Percentiles rank a stretch among this genome's conserved stretches.
These are phyloP conservation scores for Noctua janthe DNA, from an alignment of 2,888 invertebrate species.

Conservation along the genomic window DNA sequence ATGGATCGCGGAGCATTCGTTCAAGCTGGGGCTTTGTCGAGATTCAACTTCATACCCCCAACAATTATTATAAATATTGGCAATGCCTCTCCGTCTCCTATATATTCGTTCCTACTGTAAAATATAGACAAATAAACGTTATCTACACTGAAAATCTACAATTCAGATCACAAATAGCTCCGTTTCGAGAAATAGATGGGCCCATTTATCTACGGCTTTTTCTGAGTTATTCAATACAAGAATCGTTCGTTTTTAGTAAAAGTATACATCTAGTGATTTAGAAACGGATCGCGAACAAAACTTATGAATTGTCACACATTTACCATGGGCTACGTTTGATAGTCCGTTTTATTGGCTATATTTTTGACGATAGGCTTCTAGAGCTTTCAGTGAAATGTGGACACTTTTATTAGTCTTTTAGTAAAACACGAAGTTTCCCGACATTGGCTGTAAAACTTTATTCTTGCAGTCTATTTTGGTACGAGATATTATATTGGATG, in stretches of 20 bases:
- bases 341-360: slow-evolving; percentile 56
- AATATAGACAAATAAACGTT: slow-evolving; percentile 60
- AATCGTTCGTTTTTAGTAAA: slow-evolving; percentile 60
- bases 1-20: slow-evolving; percentile 72
- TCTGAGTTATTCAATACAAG: slow-evolving; percentile 67
- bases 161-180: slow-evolving; percentile 67
- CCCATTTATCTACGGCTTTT: slow-evolving; percentile 65
- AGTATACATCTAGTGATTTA: slow-evolving; percentile 62
- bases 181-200: slow-evolving; percentile 65
- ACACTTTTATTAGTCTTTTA: slow-evolving; percentile 59
- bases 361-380: slow-evolving; percentile 55
- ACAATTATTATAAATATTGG: slow-evolving; percentile 69
- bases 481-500: slow-evolving; percentile 23
- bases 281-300: slow-evolving; percentile 60
- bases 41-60: slow-evolving; percentile 62
- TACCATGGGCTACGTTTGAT: slow-evolving; percentile 61
- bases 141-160: slow-evolving; percentile 66
- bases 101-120: slow-evolving; percentile 51
- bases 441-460: slow-evolving; percentile 52
- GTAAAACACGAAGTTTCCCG: slow-evolving; percentile 54
- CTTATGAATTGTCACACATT: slow-evolving; percentile 64
- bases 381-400: slow-evolving; percentile 43
- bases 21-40: slow-evolving; percentile 69
- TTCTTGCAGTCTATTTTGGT: slow-evolving; percentile 48
- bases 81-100: slow-evolving; percentile 37